Base-by-base conservation (phyloP, 2,888 invertebrate genomes). In the Cryptocephalus primarius region DNA sequence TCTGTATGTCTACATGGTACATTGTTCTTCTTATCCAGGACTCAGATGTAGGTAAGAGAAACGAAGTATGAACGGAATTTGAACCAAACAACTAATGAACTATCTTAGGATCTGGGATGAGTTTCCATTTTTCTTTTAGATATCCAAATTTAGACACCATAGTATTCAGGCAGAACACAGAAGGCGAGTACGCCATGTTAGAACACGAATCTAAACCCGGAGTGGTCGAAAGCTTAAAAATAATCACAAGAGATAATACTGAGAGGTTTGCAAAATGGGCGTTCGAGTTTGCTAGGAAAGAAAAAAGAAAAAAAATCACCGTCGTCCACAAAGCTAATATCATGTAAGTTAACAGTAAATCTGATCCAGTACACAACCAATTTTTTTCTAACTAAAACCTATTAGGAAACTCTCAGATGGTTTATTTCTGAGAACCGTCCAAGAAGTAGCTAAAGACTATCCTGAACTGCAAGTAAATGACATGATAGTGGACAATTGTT, bases 311-410 rank as follows among this genome's bases (percentile, higher is more conserved):
- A 60, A 79, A 77, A 60, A 73, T 82, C 12, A 80, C 80, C 0
- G 75, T 78, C 9, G 74, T 82, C 8, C 82, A 82, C 63, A 82
- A 82, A 77, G 61, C 79, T 76, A 57, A 78, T 76, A 78, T 65
- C 44, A 63, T 63, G 60, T 56, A 53, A 49, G 22, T 22, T 6
- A 22, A 22, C 6, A 22, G 55, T 65, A 38, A 38, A 42, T 43
- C n/a, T n/a, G n/a, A n/a, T 38, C 34, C n/a, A 34, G 9, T n/a
- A n/a, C n/a, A n/a, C n/a, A n/a, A n/a, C n/a, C n/a, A n/a, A n/a
- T n/a, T n/a, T n/a, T n/a, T 56, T 43, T 49, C 55, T 3, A 32
- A n/a, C 58, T 32, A 11, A 12, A 11, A 36, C 36, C n/a, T 59
- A 58, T 39, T 44, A 59, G 59, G 59, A 59, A 59, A 49, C 33